Evolutionary conservation across 2,113 vertebrate species (phyloP).

Genomic region (Grallaria varia): DNA sequence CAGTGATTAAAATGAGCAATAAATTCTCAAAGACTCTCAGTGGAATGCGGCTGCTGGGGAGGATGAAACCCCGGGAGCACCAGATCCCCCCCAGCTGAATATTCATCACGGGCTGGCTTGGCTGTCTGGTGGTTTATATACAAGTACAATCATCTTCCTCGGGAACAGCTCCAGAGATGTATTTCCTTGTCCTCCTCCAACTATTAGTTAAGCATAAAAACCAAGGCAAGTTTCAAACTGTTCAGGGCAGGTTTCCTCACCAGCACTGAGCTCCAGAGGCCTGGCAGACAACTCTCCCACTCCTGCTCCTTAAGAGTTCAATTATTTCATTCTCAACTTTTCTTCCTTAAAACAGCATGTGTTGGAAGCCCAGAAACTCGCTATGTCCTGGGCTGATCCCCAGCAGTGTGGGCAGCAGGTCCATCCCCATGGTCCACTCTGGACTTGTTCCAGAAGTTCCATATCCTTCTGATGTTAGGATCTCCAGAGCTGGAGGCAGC

Average conservation of each 20-base stretch:
- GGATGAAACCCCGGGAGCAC: conserved; percentile 40
- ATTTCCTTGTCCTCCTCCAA: conserved; percentile 38
- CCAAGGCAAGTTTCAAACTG: background rate
- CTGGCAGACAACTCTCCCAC: background rate
- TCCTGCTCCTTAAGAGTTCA: background rate
- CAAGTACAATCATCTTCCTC: background rate
- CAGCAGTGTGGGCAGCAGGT: background rate
- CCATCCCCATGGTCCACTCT: background rate
- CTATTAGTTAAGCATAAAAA: conserved; percentile 55
- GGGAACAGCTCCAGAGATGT: conserved; percentile 9
- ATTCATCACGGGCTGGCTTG: conserved; percentile 70
- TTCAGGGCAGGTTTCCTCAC: background rate
- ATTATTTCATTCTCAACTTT: background rate
- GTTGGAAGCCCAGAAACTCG: background rate
- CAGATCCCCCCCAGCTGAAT: conserved; percentile 66
- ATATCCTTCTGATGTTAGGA: background rate
- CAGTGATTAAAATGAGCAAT: conserved; percentile 80
- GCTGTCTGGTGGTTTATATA: conserved; percentile 65
- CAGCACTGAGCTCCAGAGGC: background rate
- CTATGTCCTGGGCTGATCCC: background rate
- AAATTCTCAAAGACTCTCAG: conserved; percentile 75
- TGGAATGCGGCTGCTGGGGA: conserved; percentile 50
- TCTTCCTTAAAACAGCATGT: background rate
- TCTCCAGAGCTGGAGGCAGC: background rate
- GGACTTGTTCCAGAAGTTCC: background rate